Base-by-base conservation (phyloP, 2,888 invertebrate genomes). In the Caenorhabditis doughertyi region DNA sequence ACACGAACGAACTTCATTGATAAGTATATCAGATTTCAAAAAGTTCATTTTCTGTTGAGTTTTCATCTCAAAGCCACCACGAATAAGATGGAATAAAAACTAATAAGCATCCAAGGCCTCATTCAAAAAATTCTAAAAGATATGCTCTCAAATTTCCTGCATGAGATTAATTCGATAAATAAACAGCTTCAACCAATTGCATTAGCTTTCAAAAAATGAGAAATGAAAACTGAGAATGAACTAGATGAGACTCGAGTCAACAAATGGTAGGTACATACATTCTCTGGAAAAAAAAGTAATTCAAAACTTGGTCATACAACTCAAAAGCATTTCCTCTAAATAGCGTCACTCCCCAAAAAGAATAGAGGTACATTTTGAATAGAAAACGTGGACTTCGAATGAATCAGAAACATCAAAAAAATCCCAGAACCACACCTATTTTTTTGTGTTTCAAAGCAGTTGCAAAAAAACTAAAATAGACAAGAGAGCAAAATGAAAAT, bases 281-380 rank as follows among this genome's bases (percentile, higher is more conserved):
- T 23, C 65, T 58, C n/a, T n/a, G n/a, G n/a, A n/a, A n/a, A n/a
- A n/a, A 23, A 65, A 67, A 67, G 76, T 76, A 76, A 77, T 77
- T 77, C 68, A 68, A 68, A 77, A 77, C 77, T 68, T 42, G 67
- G 39, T 16, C 67, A 29, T 51, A 58, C 65, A 56, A 18, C 58
- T 58, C 23, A 49, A 51, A 67, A 27, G 25, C 27, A 60, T 76
- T 74, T 55, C 35, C 68, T 70, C 29, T 42, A 21, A 32, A 44
- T 65, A 73, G 60, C 73, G 64, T 73, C 73, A 73, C 18, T 25
- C 49, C 27, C n/a, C 3, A 3, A 13, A 13, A 49, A 68, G 39
- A 42, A 68, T 25, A 47, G 8, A n/a, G 25, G n/a, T 35, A 5
- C n/a, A 65, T 65, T 65, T 49, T 27, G 47, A 42, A 68, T 58